Evolutionary conservation across 2,888 invertebrate species (phyloP).

Genomic region (Trichogramma evanescens): DNA sequence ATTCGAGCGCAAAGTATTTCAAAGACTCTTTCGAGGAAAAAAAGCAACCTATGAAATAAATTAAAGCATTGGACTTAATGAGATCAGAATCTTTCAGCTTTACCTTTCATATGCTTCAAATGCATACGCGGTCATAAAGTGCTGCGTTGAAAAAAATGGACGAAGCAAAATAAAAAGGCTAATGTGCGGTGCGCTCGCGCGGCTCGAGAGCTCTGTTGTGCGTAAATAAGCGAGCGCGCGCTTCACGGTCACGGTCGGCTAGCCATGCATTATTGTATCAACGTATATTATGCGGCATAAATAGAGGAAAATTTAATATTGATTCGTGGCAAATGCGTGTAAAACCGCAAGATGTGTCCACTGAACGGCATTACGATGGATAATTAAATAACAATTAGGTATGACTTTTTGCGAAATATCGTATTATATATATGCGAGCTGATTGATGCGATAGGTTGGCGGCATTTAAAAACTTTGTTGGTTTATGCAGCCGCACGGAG

Average conservation of each 20-base stretch:
- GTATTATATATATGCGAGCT: too few relatives aligned
- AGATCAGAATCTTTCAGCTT: constrained; percentile 5
- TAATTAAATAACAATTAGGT: constrained; percentile 45
- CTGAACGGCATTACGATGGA: constrained; percentile 25
- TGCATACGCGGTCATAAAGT: neutral
- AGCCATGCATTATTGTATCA: constrained; percentile 4
- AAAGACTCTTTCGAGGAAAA: neutral
- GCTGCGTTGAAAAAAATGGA: neutral
- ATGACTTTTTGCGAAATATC: too few relatives aligned
- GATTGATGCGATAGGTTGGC: too few relatives aligned
- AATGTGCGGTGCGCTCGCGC: neutral
- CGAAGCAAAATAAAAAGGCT: neutral
- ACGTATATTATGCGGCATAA: too few relatives aligned
- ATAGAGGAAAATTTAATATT: constrained; percentile 28
- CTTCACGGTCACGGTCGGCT: constrained; percentile 28
- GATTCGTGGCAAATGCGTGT: constrained; percentile 38
- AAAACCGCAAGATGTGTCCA: constrained; percentile 29
- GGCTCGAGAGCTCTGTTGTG: too few relatives aligned
- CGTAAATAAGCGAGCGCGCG: neutral
- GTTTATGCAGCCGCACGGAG: too few relatives aligned
- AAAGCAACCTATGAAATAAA: neutral
- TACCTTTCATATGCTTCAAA: too few relatives aligned
- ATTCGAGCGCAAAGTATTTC: too few relatives aligned
- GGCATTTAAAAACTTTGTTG: too few relatives aligned
- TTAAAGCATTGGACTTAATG: neutral